Base-by-base conservation (phyloP, 2,888 invertebrate genomes). In the Pherbina coryleti region DNA sequence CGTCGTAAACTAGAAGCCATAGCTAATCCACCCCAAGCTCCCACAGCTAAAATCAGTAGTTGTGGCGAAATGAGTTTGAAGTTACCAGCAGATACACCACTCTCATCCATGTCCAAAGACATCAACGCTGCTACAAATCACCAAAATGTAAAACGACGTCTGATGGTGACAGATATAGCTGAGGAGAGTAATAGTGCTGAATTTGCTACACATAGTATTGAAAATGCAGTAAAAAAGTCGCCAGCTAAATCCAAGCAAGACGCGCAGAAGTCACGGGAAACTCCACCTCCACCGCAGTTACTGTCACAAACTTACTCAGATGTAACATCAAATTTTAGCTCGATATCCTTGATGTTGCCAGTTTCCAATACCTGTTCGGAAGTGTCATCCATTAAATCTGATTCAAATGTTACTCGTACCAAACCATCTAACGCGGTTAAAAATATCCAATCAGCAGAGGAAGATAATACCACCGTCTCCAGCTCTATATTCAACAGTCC, bases 1-100 rank as follows among this genome's bases (percentile, higher is more conserved):
- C 91, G 92, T 82, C 89, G 91, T 79, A 93, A 94, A 83, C 85
- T 93, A 9, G 88, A 88, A 79, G 84, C 86, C 5, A 84, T 87
- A 37, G 82, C 86, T 3, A 82, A 85, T 73, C 84, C 25, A 51
- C 62, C 25, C 51, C 79, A 7, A 37, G n/a, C 53, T 73, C 57
- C 19, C 7, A 51, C 28, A 8, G 71, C 70, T 28, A 78, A 81
- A 74, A 73, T 51, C 8, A 80, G 79, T 9, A 78, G 79, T 0
- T 66, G 3, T 19, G 51, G 70, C 2, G 77, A 77, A 31, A 70
- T 74, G 74, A 64, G n/a, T 67, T n/a, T 5, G 25, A 66, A 57
- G 5, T 79, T 74, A 28, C 22, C 62, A 31, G 44, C 55, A 51
- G 78, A 80, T 14, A 79, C 78, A 0, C 75, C 78, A 0, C 19